Base-by-base conservation (phyloP, 2,113 vertebrate species). In the Paraplagusia blochii region DNA sequence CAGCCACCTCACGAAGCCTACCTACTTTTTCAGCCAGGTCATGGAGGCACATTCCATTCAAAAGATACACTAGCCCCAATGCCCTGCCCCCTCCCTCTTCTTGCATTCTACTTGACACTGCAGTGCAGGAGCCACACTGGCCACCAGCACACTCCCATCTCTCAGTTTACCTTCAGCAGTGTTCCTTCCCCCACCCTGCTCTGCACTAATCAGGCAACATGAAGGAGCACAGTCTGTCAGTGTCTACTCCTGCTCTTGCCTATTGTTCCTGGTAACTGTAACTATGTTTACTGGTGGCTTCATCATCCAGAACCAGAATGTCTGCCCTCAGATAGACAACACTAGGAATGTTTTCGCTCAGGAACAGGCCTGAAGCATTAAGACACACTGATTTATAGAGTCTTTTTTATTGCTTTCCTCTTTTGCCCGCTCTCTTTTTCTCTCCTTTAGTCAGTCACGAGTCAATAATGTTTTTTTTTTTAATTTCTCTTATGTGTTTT, bases 241-340 rank as follows among this genome's bases (percentile, higher is more conserved):
- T n/a, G n/a, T 38, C 49, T 63, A 8, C 67, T 47, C 35, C 35
- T 18, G 36, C 49, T 43, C 53, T 50, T 22, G 51, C 39, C 62
- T 69, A 63, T 57, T 85, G 79, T 87, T 87, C 83, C 45, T 89
- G 56, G 83, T 83, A 83, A 84, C 86, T 69, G 86, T 89, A 84
- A 59, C 86, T 85, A 83, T 85, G 83, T 88, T 84, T 80, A 80
- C 66, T 59, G 43, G n/a, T 5, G 22, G 69, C 67, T 53, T 70
- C 63, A 33, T 72, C 61, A 12, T 63, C 2, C 47, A 29, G 22
- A 29, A 55, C 66, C 44, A n/a, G 12, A 67, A 18, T 75, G 16
- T 40, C 34, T 55, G 36, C 18, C 57, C 58, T 64, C 53, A 68
- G 64, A 66, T 60, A 66, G 1, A 3, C 7, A 18, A 74, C 9